phyloP scores from a whole-genome alignment of 2,888 invertebrate genomes.

The Melanargia galathea region DNA sequence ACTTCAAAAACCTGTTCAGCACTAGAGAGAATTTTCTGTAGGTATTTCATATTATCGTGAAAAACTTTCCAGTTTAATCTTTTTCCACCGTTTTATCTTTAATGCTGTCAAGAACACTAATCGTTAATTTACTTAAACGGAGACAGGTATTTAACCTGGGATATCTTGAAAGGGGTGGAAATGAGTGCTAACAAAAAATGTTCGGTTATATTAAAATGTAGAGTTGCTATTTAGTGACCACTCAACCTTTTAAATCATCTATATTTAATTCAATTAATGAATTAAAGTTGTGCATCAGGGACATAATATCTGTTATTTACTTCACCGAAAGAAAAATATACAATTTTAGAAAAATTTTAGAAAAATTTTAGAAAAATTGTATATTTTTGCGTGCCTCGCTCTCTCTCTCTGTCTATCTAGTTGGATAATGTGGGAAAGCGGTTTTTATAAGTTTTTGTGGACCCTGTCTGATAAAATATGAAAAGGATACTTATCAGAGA shows the following conservation, averaged over 20 bases:
- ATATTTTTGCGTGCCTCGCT: too few species aligned
- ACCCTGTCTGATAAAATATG: slow-evolving; percentile 14
- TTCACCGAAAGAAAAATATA: too few species aligned
- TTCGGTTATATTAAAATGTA: neutral
- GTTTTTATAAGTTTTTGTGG: slow-evolving; percentile 8
- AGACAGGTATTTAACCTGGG: slow-evolving; percentile 6
- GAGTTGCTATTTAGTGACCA: neutral
- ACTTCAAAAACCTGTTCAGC: too few species aligned
- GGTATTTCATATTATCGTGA: neutral
- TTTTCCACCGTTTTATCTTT: neutral
- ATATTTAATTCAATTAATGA: neutral
- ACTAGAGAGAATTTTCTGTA: neutral
- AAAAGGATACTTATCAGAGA: slow-evolving; percentile 9
- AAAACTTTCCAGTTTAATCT: neutral
- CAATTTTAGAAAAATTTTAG: too few species aligned
- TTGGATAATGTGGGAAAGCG: slow-evolving; percentile 1
- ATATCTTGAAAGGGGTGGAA: slow-evolving; percentile 3
- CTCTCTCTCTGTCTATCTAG: too few species aligned
- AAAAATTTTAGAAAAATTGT: too few species aligned
- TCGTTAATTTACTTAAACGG: neutral
- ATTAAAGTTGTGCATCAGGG: too few species aligned
- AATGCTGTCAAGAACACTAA: slow-evolving; percentile 2
- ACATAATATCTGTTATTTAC: too few species aligned
- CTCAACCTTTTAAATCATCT: neutral
- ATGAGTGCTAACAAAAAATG: neutral